Base-by-base conservation (phyloP, 1,140 invertebrate species). In the Spodoptera litura region DNA sequence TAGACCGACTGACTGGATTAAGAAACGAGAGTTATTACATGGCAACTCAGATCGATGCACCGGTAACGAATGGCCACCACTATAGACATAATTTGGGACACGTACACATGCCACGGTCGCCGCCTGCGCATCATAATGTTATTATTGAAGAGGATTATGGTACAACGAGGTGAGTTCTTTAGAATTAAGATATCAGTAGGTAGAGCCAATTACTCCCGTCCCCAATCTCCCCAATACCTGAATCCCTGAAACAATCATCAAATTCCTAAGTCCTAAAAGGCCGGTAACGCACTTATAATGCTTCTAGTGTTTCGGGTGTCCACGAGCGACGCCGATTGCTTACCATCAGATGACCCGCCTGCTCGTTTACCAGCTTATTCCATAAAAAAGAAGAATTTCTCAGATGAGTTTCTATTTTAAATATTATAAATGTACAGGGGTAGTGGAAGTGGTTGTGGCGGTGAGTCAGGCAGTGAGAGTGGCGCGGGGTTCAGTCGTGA, bases 11-110 rank as follows among this genome's bases (percentile, higher is more conserved):
- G 81, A 98, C 97, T 27, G 94, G 94, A 9, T 72, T 95, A 13
- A 84, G 94, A 20, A 98, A 98, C 86, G 98, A 98, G 91, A 98
- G 98, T 88, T 99, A 98, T 85, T 98, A 98, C 83, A 96, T 97
- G 91, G 97, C 97, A 38, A 97, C 95, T 68, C 95, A 96, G 79
- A 93, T 85, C 56, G 93, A 95, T 5, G 87, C 76, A 4, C 87
- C 92, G 0, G 71, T 87, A 2, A 78, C 86, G 35, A 94, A 94
- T 70, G 93, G 93, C 2, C 89, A 91, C 38, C 91, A 94, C 68
- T 91, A 88, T 51, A 84, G 88, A 44, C 87, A 84, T 27, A 91
- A 90, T 55, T 58, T 90, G 53, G 89, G 89, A 0, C 93, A 94
- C 13, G 91, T 90, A 9, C 92, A 93, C 20, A 89, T 91, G 88